Evolutionary conservation across 2,113 vertebrate species (phyloP), one percentile per base, ranked within the genome.

Genomic region (Centrocercus urophasianus): DNA sequence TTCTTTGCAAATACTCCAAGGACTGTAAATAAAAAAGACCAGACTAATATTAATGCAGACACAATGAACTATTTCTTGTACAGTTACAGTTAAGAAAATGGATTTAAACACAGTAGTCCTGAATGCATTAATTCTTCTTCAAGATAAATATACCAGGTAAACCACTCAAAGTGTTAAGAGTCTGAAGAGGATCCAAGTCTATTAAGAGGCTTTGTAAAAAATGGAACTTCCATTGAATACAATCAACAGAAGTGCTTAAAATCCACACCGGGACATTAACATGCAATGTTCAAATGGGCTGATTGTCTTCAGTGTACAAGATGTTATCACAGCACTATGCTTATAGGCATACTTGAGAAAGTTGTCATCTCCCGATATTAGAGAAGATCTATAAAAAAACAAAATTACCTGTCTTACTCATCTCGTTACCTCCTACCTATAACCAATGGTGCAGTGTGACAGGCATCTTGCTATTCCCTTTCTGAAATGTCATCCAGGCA

Each of bases 1-100:
- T 95, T 97, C 94, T 97, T 97, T 76, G 96, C 95, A 95, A 97
- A 97, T 54, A 97, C 95, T 86, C 95, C 96, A 75, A 97, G 94
- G 57, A 95, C 96, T 96, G 92, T 86, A 65, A 86, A 95, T 25
- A 79, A 78, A 95, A 77, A 65, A 88, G 20, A 90, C 4, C 65
- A 88, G 52, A 72, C 66, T 90, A 91, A 59, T 34, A 81, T 91
- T 89, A 95, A 70, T 45, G 91, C 0, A 83, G 22, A 59, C 24
- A 78, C 80, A 20, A 85, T 27, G 38, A 91, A 70, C 30, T 75
- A 50, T 48, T 88, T 88, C 8, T 74, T 77, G 11, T 43, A 52
- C 67, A 64, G 21, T 32, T 70, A 77, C 14, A 71, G 20, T 38
- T 86, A 14, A 61, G 52, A 80, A 95, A 94, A 86, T 11, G 24